phyloP scores from a whole-genome alignment of 2,888 invertebrate genomes.

The Polietes domitor region DNA sequence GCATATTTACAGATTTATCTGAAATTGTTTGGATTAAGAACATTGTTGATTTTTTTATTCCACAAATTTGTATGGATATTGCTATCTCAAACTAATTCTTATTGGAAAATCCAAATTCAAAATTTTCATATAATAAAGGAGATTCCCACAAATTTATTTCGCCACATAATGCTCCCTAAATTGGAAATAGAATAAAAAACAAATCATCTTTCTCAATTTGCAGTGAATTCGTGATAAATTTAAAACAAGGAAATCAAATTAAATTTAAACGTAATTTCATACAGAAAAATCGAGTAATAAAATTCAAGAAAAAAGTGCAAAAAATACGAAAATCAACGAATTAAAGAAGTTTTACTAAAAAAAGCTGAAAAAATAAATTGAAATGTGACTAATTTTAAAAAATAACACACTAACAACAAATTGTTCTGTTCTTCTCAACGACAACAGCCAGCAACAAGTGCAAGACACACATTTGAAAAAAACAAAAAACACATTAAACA shows the following conservation, averaged over 20 bases:
- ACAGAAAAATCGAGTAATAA: constrained; percentile 1
- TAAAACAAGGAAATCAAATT: neutral
- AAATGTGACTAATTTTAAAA: constrained; percentile 64
- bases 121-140: too few relatives aligned
- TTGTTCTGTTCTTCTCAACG: constrained; percentile 20
- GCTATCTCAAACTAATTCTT: too few relatives aligned
- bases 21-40: too few relatives aligned
- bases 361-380: constrained; percentile 38
- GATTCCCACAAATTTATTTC: neutral
- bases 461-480: constrained; percentile 3
- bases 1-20: too few relatives aligned
- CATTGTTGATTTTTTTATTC: too few relatives aligned
- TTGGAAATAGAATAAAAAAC: neutral
- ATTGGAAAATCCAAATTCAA: too few relatives aligned
- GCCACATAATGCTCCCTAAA: neutral
- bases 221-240: constrained; percentile 45
- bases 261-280: constrained; percentile 16
- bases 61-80: too few relatives aligned
- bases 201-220: neutral
- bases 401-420: constrained; percentile 49
- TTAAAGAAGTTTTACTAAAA: constrained; percentile 24
- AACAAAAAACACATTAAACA: constrained; percentile 36
- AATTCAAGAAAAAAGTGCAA: constrained; percentile 35
- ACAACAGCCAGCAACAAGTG: neutral
- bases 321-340: constrained; percentile 24